Percentiles rank a stretch among this genome's conserved stretches.
phyloP scores from a whole-genome alignment of 2,113 vertebrate genomes.

The Syrrhaptes paradoxus region DNA sequence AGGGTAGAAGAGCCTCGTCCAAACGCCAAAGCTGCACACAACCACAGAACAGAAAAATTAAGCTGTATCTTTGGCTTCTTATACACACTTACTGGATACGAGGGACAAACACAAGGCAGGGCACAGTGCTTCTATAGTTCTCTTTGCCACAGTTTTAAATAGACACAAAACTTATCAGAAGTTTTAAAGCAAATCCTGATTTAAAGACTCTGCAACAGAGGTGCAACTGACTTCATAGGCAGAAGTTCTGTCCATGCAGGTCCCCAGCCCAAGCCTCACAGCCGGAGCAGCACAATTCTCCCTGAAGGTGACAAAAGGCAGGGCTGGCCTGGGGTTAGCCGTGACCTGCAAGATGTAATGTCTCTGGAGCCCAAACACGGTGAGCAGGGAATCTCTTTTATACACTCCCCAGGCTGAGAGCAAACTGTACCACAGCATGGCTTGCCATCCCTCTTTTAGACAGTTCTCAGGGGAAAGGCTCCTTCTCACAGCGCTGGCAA shows the following conservation, averaged over 20 bases:
- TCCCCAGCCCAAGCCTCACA: not conserved
- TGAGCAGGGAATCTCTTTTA: not conserved
- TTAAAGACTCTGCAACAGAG: not conserved
- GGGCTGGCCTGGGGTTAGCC: not conserved
- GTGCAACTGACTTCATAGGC: not conserved
- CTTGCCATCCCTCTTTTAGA: not conserved
- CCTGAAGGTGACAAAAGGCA: not conserved
- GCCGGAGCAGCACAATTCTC: not conserved
- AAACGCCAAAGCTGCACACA: not conserved
- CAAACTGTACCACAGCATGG: not conserved
- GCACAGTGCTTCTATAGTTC: not conserved
- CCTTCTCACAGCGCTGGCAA: not conserved
- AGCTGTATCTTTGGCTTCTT: not conserved
- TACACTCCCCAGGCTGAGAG: not conserved
- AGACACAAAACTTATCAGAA: not conserved
- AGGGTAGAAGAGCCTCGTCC: not conserved
- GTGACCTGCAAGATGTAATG: not conserved
- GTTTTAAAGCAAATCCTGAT: not conserved
- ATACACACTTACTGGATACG: not conserved
- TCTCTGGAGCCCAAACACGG: not conserved
- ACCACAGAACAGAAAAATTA: not conserved
- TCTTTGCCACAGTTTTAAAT: not conserved
- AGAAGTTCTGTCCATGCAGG: not conserved
- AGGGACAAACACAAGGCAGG: not conserved
- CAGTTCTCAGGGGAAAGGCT: not conserved